Conservation (phyloP, 2,888 invertebrate species). For the Iselma pallidipennis region DNA sequence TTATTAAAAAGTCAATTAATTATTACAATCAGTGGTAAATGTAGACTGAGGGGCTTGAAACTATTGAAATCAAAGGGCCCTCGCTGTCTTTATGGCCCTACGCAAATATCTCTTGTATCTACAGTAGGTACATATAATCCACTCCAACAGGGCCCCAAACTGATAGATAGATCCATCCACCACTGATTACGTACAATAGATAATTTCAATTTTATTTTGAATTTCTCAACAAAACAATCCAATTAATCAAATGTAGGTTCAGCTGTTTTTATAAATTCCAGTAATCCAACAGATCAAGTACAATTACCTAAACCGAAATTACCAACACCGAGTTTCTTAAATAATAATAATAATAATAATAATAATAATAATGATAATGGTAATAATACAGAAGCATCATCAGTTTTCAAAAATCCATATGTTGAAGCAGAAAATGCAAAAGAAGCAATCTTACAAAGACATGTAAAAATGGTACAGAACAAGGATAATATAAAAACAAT, state of each 20-base stretch:
- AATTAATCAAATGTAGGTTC: constrained; percentile 52
- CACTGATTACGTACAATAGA: neutral
- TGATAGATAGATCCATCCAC: no score
- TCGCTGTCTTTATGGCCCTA: no score
- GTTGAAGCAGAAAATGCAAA: constrained; percentile 84
- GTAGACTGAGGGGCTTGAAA: neutral
- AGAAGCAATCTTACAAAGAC: constrained; percentile 81
- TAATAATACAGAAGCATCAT: constrained; percentile 57
- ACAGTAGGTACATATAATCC: no score
- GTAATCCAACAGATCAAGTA: constrained; percentile 23
- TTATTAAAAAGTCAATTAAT: neutral
- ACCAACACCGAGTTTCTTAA: constrained; percentile 14
- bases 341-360: constrained; percentile 57
- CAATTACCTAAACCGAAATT: constrained; percentile 39
- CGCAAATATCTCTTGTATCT: no score
- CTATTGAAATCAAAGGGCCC: neutral
- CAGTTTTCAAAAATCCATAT: constrained; percentile 88
- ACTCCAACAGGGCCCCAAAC: no score
- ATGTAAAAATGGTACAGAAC: constrained; percentile 86
- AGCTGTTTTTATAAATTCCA: constrained; percentile 41
- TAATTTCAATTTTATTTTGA: neutral
- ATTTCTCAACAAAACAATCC: constrained; percentile 49
- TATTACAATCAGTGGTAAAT: neutral
- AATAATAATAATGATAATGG: constrained; percentile 61
- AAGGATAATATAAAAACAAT: constrained; percentile 72